phyloP scores from a whole-genome alignment of 2,113 vertebrate species.

The Psittacula cyanocephala region DNA sequence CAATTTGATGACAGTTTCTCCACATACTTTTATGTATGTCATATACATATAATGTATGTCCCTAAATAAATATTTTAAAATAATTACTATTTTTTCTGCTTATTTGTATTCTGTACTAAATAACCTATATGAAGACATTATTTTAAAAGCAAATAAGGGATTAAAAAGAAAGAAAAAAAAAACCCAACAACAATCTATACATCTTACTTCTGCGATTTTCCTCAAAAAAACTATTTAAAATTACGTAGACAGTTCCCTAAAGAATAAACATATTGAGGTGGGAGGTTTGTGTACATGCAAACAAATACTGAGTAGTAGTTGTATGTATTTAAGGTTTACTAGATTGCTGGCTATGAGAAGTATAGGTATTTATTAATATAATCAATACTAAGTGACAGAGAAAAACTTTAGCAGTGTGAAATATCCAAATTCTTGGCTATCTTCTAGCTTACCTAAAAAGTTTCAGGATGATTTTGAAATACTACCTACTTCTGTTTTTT shows the following conservation, averaged over 20 bases:
- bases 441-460: background rate
- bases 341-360: background rate
- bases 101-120: background rate
- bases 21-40: background rate
- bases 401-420: background rate
- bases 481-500: background rate
- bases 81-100: background rate
- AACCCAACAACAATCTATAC: fast-evolving
- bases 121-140: background rate
- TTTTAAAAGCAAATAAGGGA: background rate
- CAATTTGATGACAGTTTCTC: background rate
- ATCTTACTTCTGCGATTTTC: background rate
- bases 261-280: background rate
- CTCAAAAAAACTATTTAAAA: background rate
- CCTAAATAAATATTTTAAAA: background rate
- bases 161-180: background rate
- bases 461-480: background rate
- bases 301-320: background rate
- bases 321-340: background rate
- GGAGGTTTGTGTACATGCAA: background rate
- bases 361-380: background rate
- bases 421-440: background rate
- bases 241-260: fast-evolving
- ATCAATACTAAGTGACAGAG: background rate
- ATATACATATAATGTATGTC: background rate